Base-by-base conservation (phyloP, 92 coral and sea anemone species). In the Ricordea florida region DNA sequence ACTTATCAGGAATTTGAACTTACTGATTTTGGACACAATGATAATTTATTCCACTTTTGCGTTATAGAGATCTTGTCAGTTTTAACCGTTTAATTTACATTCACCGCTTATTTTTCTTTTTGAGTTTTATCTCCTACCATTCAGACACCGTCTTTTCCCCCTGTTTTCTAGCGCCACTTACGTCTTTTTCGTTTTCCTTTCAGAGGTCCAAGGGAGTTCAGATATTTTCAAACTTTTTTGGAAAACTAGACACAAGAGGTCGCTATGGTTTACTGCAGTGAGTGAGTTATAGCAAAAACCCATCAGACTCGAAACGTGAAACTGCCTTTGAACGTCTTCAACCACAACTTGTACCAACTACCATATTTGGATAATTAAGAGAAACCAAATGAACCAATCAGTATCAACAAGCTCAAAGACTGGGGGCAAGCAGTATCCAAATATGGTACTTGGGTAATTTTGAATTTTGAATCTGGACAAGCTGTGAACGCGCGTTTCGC, bases 181-280 rank as follows among this genome's bases (percentile, higher is more conserved):
- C 10, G 30, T 26, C 30, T 9, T 10, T 4, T 23, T 21, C 6
- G 25, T 25, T 81, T 45, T 5, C 46, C 18, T 66, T 66, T 10
- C 47, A 91, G 97, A 91, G 93, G 34, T 75, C 67, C 42, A 66
- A 42, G 21, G 80, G 90, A 35, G 89, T 78, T 31, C 71, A 33
- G 44, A 13, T 75, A 49, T 65, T 91, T 22, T 88, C 86, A 23
- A 41, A 29, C 32, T 62, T 91, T 2, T 36, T 83, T 9, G 52
- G 79, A 34, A 87, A 83, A 35, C 72, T 91, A 11, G 93, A 78
- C 43, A 69, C 80, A n/a, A 62, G 79, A 67, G 91, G 92, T 36
- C 86, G 83, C 2, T 91, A 83, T 53, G 74, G 85, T 33, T 35
- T 91, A 18, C 38, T 88, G 17, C 66, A 87, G 97, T 91, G 32